Conservation (phyloP, 2,797 vertebrate species). For the Avahi laniger region DNA sequence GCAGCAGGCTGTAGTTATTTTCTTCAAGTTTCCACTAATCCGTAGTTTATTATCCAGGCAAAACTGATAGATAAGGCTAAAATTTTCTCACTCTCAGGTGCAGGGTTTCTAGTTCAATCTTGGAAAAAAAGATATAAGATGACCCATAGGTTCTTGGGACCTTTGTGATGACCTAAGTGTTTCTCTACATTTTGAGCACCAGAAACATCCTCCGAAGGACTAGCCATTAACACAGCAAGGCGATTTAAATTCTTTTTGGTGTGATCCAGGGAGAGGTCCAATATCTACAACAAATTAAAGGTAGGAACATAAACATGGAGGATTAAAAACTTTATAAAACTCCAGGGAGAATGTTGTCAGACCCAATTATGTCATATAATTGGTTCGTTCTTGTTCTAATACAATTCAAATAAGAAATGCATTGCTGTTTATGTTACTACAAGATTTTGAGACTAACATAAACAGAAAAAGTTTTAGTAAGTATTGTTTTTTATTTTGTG, state of each 20-base stretch:
- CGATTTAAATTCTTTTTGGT: conserved; percentile 21
- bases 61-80: background rate
- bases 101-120: background rate
- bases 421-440: background rate
- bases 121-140: background rate
- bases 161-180: background rate
- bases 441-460: background rate
- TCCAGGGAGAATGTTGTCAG: conserved; percentile 49
- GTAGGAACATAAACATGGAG: conserved; percentile 15
- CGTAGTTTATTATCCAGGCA: background rate
- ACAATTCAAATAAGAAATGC: background rate
- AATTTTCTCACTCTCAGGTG: background rate
- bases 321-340: conserved; percentile 54
- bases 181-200: conserved; percentile 26
- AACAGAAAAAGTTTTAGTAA: background rate
- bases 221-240: background rate
- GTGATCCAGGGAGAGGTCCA: background rate
- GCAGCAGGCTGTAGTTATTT: background rate
- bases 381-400: background rate
- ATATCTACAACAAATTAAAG: conserved; percentile 48
- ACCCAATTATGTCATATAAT: conserved; percentile 61
- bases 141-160: background rate
- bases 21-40: conserved; percentile 33
- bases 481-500: background rate
- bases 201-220: background rate